phyloP scores from a whole-genome alignment of 2,797 vertebrate genomes.

The Sebastes nivosus region DNA sequence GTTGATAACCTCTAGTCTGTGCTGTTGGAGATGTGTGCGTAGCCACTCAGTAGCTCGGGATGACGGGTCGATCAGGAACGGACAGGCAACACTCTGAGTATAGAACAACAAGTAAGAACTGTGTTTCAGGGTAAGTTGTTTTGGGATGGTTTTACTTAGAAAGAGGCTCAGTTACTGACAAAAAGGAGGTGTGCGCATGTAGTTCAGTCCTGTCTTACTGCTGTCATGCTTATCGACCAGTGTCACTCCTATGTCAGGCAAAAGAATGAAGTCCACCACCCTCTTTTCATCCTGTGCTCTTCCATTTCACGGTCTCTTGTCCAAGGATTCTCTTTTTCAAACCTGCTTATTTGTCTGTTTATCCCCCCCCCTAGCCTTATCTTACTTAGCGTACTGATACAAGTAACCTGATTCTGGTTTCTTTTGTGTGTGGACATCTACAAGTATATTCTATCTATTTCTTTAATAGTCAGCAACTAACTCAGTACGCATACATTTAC shows the following conservation, averaged over 20 bases:
- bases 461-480: neutral
- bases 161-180: neutral
- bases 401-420: neutral
- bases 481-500: neutral
- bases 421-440: neutral
- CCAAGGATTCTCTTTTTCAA: conserved; percentile 25
- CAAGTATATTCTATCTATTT: neutral
- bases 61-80: conserved; percentile 96
- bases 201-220: neutral
- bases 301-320: conserved; percentile 49
- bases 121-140: conserved; percentile 1
- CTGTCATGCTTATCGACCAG: conserved; percentile 32
- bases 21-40: conserved; percentile 90
- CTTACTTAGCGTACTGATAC: neutral
- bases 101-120: conserved; percentile 9
- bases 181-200: neutral
- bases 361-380: neutral
- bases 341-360: conserved; percentile 18
- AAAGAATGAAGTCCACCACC: conserved; percentile 23
- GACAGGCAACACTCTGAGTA: conserved; percentile 91
- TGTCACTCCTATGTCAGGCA: conserved; percentile 22
- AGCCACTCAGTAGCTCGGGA: conserved; percentile 96
- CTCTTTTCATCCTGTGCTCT: conserved; percentile 16
- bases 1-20: conserved; percentile 92
- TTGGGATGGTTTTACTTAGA: neutral